Percentiles rank a stretch among this genome's conserved stretches.
Conservation (phyloP, 2,797 vertebrate genomes). For the Uromys caudimaculatus region DNA sequence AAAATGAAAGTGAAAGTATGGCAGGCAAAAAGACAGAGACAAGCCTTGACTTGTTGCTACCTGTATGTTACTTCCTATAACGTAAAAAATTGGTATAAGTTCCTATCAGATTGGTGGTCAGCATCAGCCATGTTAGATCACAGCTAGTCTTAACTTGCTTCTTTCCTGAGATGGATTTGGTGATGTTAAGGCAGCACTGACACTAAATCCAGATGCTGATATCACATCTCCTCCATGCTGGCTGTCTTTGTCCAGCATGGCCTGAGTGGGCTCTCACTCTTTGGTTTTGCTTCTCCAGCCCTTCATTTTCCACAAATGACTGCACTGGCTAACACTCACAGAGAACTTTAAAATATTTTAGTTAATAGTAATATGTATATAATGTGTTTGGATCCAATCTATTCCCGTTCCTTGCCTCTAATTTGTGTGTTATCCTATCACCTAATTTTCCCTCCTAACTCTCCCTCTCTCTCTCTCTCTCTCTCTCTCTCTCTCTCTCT, state of each 20-base stretch:
- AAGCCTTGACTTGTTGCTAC: neutral
- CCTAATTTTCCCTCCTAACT: neutral
- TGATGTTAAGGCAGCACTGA: neutral
- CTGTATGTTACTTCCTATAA: neutral
- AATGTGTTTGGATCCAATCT: neutral
- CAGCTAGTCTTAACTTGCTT: neutral
- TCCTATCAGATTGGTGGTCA: neutral
- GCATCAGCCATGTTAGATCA: neutral
- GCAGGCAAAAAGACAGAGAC: conserved; percentile 15
- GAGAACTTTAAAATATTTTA: neutral
- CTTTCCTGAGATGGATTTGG: neutral
- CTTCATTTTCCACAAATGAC: neutral
- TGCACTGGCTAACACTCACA: neutral
- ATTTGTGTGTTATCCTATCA: neutral
- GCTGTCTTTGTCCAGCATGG: neutral
- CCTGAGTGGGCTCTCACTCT: neutral
- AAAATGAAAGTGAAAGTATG: conserved; percentile 19
- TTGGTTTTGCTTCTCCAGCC: neutral
- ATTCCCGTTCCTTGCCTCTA: neutral
- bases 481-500: neutral
- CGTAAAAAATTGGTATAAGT: neutral
- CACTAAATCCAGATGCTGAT: neutral
- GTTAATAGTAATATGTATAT: neutral
- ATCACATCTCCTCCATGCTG: neutral
- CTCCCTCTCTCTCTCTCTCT: neutral